A percentile compares a stretch with the other conserved stretches of the same genome.
Conservation (phyloP, 2,888 invertebrate species). For the Microchrysa polita region DNA sequence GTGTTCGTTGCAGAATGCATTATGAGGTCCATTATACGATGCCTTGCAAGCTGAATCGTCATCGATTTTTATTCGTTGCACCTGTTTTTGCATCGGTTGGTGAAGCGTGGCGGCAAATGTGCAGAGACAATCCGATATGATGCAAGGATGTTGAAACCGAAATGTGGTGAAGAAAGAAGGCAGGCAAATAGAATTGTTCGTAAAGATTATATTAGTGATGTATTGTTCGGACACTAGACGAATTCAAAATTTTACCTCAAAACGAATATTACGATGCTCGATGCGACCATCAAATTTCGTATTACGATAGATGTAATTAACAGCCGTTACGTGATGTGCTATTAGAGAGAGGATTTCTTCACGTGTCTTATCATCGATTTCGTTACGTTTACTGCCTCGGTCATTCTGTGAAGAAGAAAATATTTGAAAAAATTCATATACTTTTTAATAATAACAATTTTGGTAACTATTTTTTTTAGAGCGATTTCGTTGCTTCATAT, state of each 20-base stretch:
- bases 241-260: constrained; percentile 74
- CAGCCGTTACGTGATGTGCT: constrained; percentile 98
- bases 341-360: constrained; percentile 98
- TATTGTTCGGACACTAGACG: constrained; percentile 52
- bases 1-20: constrained; percentile 94
- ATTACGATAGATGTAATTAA: constrained; percentile 95
- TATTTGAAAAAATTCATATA: no score
- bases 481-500: no score
- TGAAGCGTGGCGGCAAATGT: constrained; percentile 31
- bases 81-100: constrained; percentile 54
- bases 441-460: no score
- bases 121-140: neutral
- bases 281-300: constrained; percentile 92
- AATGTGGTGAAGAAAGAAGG: neutral
- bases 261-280: constrained; percentile 93
- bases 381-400: constrained; percentile 69
- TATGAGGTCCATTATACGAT: constrained; percentile 73
- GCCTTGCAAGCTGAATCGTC: constrained; percentile 82
- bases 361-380: constrained; percentile 87
- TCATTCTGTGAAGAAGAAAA: constrained; percentile 56
- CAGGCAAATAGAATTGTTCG: constrained; percentile 21
- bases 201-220: constrained; percentile 24
- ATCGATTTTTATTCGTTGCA: constrained; percentile 79
- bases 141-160: neutral
- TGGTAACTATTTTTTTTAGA: no score